phyloP scores from a whole-genome alignment of 2,797 vertebrate species.

The Mormyrops attenuatus region DNA sequence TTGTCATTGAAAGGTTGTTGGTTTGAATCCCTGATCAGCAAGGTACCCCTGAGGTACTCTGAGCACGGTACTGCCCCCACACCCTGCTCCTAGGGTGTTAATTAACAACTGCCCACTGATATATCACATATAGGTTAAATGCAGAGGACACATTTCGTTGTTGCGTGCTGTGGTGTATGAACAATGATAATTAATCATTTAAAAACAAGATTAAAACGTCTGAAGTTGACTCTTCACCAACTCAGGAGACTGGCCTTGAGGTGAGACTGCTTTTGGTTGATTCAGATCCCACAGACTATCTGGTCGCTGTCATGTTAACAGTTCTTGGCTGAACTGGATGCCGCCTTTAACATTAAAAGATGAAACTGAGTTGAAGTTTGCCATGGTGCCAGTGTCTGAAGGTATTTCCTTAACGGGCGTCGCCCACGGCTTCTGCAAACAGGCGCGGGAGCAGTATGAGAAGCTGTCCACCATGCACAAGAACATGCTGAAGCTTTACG shows the following conservation, averaged over 20 bases:
- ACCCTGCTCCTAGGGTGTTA: neutral
- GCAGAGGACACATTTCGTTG: neutral
- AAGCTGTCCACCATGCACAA: constrained; percentile 91
- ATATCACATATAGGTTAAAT: neutral
- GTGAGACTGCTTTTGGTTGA: neutral
- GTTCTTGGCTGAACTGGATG: neutral
- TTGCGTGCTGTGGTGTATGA: neutral
- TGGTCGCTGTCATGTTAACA: neutral
- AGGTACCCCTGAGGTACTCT: neutral
- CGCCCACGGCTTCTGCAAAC: constrained; percentile 81
- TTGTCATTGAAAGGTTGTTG: neutral
- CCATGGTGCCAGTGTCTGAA: neutral
- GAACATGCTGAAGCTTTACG: constrained; percentile 92
- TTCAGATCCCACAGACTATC: neutral
- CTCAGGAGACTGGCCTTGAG: neutral
- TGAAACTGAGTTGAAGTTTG: neutral
- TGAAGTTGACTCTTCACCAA: neutral
- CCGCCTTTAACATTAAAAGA: neutral
- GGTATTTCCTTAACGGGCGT: constrained; percentile 68
- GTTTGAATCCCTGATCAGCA: neutral
- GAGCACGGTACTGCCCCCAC: neutral
- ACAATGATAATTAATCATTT: neutral
- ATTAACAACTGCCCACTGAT: neutral
- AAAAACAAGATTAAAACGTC: neutral
- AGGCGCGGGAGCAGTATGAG: constrained; percentile 84